phyloP scores from a whole-genome alignment of 2,888 invertebrate species.

The Lasioglossum leucozonium region DNA sequence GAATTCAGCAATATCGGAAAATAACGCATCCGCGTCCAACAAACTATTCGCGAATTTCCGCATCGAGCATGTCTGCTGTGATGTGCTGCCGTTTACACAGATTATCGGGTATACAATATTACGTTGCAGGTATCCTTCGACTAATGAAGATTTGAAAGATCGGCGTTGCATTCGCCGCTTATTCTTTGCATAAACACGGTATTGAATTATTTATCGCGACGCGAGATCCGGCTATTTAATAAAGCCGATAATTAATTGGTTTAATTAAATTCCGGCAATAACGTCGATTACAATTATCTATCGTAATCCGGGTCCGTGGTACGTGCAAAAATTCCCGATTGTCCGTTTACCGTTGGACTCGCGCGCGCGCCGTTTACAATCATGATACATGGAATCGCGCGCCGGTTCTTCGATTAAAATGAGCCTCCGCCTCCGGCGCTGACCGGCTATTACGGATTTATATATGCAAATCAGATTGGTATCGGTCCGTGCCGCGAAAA shows the following conservation, averaged over 20 bases:
- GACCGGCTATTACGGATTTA: slow-evolving; percentile 63
- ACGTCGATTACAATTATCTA: slow-evolving; percentile 32
- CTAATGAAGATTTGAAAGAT: not conserved
- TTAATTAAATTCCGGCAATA: slow-evolving; percentile 31
- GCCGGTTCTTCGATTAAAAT: slow-evolving; percentile 59
- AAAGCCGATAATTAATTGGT: slow-evolving; percentile 47
- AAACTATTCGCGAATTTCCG: too few species aligned
- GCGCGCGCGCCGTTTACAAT: slow-evolving; percentile 30
- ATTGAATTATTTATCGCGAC: slow-evolving; percentile 19
- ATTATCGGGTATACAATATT: too few species aligned
- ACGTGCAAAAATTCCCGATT: slow-evolving; percentile 44
- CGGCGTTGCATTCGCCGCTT: not conserved
- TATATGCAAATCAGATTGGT: slow-evolving; percentile 68
- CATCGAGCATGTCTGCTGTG: too few species aligned
- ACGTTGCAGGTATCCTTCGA: not conserved
- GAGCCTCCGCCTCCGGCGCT: slow-evolving; percentile 31
- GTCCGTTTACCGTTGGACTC: slow-evolving; percentile 49
- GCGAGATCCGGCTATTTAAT: slow-evolving; percentile 23
- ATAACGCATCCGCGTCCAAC: too few species aligned
- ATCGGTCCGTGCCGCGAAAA: slow-evolving; percentile 48
- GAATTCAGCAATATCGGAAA: too few species aligned
- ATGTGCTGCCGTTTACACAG: too few species aligned
- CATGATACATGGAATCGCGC: slow-evolving; percentile 27
- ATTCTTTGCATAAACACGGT: not conserved
- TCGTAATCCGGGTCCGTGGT: slow-evolving; percentile 25